Evolutionary conservation across 1,140 invertebrate genomes (phyloP), one percentile per base, ranked within the genome.

Genomic region (Lordiphosa collinella): DNA sequence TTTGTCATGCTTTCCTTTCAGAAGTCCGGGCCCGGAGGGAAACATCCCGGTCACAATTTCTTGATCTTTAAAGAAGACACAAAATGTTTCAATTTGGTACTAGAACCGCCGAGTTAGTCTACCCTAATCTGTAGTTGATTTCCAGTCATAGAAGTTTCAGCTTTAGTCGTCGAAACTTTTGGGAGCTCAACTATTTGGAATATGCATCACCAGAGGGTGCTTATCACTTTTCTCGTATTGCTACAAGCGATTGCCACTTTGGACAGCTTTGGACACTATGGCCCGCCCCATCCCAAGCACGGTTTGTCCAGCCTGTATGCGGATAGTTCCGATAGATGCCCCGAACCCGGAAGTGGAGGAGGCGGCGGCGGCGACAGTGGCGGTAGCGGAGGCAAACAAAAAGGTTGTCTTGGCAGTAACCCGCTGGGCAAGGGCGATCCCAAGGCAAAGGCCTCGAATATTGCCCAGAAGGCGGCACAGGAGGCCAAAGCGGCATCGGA

Each of bases 401-500:
- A 49, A 31, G n/a, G 8, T 4, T 6, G 6, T 1, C 25, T 14
- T 10, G 22, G 31, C 7, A n/a, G 3, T 0, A 22, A 3, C 18
- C 0, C 25, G n/a, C 2, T 64, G 22, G 38, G 29, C 6, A 35
- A 38, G 5, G 67, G 54, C 0, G 62, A 78, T 41, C 40, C 73
- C 8, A 87, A 86, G 49, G 25, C 87, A 22, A 90, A 90, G 49
- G 91, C 91, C 0, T 89, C 90, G 0, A 92, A 89, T 68, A 93
- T 93, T 60, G 92, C 93, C 0, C 91, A 92, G 55, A 93, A 93
- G 64, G 93, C 92, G 1, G 93, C 92, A 0, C 91, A 91, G 18
- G 92, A 92, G 71, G 92, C 92, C 0, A 92, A 92, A 64, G 92
- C 92, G 0, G 92, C 92, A 1, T 92, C 92, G 12, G 92, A 93